phyloP scores from a whole-genome alignment of 2,888 invertebrate species.

The Tholera decimalis region DNA sequence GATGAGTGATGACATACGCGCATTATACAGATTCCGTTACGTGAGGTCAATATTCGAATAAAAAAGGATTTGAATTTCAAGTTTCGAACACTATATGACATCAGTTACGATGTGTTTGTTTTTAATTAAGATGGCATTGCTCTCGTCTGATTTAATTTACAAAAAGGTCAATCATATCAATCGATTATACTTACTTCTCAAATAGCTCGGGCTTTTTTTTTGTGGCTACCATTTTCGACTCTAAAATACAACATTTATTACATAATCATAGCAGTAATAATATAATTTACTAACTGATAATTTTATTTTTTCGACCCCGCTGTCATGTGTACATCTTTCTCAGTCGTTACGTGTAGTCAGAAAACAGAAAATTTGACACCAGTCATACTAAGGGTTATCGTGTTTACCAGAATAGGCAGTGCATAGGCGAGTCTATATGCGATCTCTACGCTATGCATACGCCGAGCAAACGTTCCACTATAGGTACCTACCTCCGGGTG shows the following conservation, averaged over 20 bases:
- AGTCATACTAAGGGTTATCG: too few relatives aligned
- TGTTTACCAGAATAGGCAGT: too few relatives aligned
- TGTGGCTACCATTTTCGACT: background rate
- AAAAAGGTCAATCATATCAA: slow-evolving; percentile 18
- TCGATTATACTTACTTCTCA: slow-evolving; percentile 15
- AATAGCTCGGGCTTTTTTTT: background rate
- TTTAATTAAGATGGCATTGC: slow-evolving; percentile 20
- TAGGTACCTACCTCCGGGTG: background rate
- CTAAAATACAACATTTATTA: too few relatives aligned
- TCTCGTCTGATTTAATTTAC: slow-evolving; percentile 22
- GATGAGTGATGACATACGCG: background rate
- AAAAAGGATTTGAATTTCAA: background rate
- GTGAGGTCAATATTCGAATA: slow-evolving; percentile 1
- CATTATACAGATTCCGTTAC: background rate
- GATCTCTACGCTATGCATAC: background rate
- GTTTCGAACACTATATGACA: background rate
- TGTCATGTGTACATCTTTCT: too few relatives aligned
- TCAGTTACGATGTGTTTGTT: slow-evolving; percentile 3
- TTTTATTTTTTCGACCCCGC: background rate
- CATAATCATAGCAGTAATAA: too few relatives aligned
- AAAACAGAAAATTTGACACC: too few relatives aligned
- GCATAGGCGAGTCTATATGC: too few relatives aligned
- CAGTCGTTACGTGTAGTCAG: too few relatives aligned
- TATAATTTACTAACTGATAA: background rate
- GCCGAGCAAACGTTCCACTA: background rate